Conservation (phyloP, 1,140 invertebrate genomes). For the Dysdera silvatica region DNA sequence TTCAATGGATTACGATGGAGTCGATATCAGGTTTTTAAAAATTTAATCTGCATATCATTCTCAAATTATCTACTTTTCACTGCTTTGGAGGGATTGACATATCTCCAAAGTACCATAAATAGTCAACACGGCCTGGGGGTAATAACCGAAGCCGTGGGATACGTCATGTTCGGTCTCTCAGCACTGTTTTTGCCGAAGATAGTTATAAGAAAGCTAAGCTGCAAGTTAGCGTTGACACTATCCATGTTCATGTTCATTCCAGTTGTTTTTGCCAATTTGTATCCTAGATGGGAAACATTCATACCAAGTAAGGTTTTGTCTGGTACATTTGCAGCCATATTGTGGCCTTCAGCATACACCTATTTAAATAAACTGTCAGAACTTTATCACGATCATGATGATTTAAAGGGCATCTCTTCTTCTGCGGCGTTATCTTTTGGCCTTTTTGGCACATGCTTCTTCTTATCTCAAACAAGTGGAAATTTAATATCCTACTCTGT, state of each 20-base stretch:
- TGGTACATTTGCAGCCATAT: slow-evolving; percentile 47
- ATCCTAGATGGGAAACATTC: slow-evolving; percentile 36
- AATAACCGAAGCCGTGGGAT: slow-evolving; percentile 35
- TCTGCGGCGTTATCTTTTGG: slow-evolving; percentile 28
- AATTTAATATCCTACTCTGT: slow-evolving; percentile 29
- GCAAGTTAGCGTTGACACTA: slow-evolving; percentile 43
- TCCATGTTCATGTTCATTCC: slow-evolving; percentile 42
- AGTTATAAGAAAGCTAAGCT: slow-evolving; percentile 37
- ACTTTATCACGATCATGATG: not conserved
- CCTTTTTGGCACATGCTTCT: slow-evolving; percentile 20
- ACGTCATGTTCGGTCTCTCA: slow-evolving; percentile 37
- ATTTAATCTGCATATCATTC: too few relatives aligned
- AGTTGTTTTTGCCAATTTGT: slow-evolving; percentile 45
- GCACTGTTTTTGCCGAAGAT: slow-evolving; percentile 27
- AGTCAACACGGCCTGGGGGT: slow-evolving; percentile 17
- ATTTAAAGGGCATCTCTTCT: too few relatives aligned
- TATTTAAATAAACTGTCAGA: slow-evolving; percentile 48
- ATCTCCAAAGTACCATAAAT: slow-evolving; percentile 29
- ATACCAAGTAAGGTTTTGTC: slow-evolving; percentile 43
- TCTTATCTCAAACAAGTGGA: slow-evolving; percentile 13
- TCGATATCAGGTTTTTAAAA: too few relatives aligned
- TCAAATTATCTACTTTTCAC: slow-evolving; percentile 26
- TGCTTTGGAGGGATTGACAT: slow-evolving; percentile 8
- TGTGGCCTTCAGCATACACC: slow-evolving; percentile 50
- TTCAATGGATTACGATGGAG: too few relatives aligned